A percentile compares a stretch with the other conserved stretches of the same genome.
Conservation (phyloP, 2,113 vertebrate species). For the Uria lomvia region DNA sequence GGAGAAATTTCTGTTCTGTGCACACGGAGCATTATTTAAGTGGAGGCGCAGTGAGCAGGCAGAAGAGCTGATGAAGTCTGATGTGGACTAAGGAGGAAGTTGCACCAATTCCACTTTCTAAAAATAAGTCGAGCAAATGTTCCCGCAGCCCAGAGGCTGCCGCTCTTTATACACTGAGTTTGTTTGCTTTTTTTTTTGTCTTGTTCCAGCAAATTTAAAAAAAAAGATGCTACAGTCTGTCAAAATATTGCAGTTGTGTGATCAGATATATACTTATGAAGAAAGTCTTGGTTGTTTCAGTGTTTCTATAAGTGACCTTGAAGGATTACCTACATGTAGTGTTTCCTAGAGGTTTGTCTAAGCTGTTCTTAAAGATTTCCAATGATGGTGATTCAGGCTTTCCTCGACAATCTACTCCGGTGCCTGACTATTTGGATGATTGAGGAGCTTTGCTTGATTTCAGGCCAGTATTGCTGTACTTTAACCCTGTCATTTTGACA, state of each 20-base stretch:
- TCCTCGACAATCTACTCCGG: background rate
- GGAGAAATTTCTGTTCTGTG: background rate
- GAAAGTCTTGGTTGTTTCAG: background rate
- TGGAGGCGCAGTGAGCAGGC: background rate
- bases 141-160: background rate
- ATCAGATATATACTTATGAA: background rate
- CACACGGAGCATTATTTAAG: rapidly evolving
- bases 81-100: background rate
- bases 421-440: background rate
- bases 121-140: background rate
- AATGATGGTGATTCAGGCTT: background rate
- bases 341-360: constrained; percentile 15
- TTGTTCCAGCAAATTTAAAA: background rate
- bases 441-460: background rate
- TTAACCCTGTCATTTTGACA: background rate
- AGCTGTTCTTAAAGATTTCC: constrained; percentile 12
- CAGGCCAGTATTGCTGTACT: background rate
- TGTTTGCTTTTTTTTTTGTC: background rate
- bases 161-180: rapidly evolving
- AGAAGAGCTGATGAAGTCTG: background rate
- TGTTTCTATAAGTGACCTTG: constrained; percentile 34
- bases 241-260: background rate
- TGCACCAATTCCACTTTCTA: constrained; percentile 17
- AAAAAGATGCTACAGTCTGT: background rate
- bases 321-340: background rate